Evolutionary conservation across 2,888 invertebrate genomes (phyloP).

Genomic region (Diloba caeruleocephala): DNA sequence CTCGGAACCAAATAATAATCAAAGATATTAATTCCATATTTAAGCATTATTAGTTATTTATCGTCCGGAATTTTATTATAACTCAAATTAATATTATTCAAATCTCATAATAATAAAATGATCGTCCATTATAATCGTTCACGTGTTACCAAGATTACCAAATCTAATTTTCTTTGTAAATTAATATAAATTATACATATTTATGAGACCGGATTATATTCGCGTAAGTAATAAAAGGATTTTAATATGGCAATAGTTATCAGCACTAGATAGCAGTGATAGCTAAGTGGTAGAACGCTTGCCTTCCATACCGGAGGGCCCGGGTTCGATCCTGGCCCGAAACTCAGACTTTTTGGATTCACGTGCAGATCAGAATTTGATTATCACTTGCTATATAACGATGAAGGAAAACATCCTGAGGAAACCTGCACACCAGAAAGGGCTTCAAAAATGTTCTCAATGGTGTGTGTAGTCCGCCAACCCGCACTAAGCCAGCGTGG

Average conservation of each 20-base stretch:
- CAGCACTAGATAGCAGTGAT: too few species aligned
- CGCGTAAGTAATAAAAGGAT: constrained; percentile 24
- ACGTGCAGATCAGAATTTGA: too few species aligned
- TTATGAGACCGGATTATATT: constrained; percentile 30
- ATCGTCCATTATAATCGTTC: constrained; percentile 18
- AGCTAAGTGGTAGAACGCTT: too few species aligned
- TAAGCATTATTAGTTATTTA: constrained; percentile 44
- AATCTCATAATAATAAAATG: constrained; percentile 23
- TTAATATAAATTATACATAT: constrained; percentile 40
- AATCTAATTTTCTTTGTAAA: constrained; percentile 38
- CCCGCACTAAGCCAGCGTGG: too few species aligned
- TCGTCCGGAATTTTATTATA: constrained; percentile 34
- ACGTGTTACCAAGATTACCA: constrained; percentile 14
- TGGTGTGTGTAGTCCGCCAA: too few species aligned
- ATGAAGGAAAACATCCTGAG: too few species aligned
- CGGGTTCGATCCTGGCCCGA: too few species aligned
- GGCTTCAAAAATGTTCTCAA: too few species aligned
- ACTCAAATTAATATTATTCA: constrained; percentile 36
- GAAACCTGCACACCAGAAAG: too few species aligned
- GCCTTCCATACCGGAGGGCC: too few species aligned
- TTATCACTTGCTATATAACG: too few species aligned
- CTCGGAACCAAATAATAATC: constrained; percentile 59
- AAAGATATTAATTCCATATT: constrained; percentile 46
- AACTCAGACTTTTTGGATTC: too few species aligned
- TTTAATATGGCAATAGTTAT: constrained; percentile 16